Evolutionary conservation across 1,140 invertebrate genomes (phyloP).

Genomic region (Stegodyphus dumicola): DNA sequence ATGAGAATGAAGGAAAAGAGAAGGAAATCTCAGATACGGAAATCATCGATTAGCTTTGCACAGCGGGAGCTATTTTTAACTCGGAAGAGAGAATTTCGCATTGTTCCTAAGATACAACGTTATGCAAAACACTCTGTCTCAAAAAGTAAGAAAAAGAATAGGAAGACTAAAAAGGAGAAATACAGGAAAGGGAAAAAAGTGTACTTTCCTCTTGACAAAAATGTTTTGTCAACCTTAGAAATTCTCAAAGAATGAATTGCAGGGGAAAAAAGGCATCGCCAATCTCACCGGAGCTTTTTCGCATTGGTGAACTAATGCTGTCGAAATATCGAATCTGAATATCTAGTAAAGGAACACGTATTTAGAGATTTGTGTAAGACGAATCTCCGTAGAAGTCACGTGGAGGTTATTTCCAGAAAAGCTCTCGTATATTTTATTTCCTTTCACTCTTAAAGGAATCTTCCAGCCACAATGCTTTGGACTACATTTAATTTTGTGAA

Average conservation of each 20-base stretch:
- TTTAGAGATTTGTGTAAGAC: slow-evolving; percentile 2
- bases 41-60: slow-evolving; percentile 52
- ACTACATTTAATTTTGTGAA: too few relatives aligned
- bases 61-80: slow-evolving; percentile 53
- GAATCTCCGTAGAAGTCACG: background rate
- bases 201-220: slow-evolving; percentile 18
- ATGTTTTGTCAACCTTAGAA: slow-evolving; percentile 22
- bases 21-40: slow-evolving; percentile 38
- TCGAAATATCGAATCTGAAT: slow-evolving; percentile 2
- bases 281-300: background rate
- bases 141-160: too few relatives aligned
- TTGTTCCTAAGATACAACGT: slow-evolving; percentile 34
- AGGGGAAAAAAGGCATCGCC: slow-evolving; percentile 13
- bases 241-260: slow-evolving; percentile 7
- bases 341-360: background rate
- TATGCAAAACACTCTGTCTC: slow-evolving; percentile 35
- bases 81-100: slow-evolving; percentile 45
- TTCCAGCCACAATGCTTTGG: background rate
- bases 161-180: too few relatives aligned
- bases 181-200: too few relatives aligned
- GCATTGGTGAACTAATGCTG: background rate
- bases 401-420: slow-evolving; percentile 13
- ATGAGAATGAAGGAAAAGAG: slow-evolving; percentile 10
- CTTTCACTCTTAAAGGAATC: background rate
- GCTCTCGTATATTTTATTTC: slow-evolving; percentile 1